These are phyloP conservation scores for Simalia tracyae DNA, from an alignment of 2,797 vertebrate species.

Conservation along the genomic window DNA sequence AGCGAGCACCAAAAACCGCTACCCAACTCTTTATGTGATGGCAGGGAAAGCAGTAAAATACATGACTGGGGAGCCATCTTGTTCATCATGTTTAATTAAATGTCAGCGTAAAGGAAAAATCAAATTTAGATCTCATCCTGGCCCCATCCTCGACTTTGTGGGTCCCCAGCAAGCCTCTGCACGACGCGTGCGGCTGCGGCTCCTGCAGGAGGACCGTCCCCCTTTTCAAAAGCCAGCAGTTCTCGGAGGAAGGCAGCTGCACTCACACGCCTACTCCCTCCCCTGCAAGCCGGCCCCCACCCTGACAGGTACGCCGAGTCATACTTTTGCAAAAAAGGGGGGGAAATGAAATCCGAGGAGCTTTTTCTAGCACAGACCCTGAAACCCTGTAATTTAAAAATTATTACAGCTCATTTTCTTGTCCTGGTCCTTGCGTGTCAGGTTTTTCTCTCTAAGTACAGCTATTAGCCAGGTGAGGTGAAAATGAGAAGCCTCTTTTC, in stretches of 20 bases:
- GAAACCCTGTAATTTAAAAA: conserved; percentile 29
- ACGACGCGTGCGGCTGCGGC: too few species aligned
- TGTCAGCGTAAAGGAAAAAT: background rate
- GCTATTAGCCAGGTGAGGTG: conserved; percentile 22
- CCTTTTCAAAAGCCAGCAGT: background rate
- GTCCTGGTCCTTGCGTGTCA: background rate
- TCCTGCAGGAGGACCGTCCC: background rate
- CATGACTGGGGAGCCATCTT: rapidly evolving
- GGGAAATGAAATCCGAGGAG: background rate
- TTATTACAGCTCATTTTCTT: conserved; percentile 31
- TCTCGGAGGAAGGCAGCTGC: background rate
- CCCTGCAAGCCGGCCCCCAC: background rate
- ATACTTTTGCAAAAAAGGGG: background rate
- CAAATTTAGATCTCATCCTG: background rate
- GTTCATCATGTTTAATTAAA: background rate
- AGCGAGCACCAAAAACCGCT: background rate
- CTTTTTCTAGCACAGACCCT: background rate
- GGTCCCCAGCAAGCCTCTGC: background rate
- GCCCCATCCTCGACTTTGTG: background rate
- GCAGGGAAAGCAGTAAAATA: background rate
- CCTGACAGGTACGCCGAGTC: background rate
- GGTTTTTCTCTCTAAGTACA: background rate
- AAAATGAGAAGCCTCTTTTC: background rate
- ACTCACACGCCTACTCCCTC: background rate
- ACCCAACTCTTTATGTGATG: background rate